Conservation (phyloP, 2,797 vertebrate species). For the Nyctalus aviator region DNA sequence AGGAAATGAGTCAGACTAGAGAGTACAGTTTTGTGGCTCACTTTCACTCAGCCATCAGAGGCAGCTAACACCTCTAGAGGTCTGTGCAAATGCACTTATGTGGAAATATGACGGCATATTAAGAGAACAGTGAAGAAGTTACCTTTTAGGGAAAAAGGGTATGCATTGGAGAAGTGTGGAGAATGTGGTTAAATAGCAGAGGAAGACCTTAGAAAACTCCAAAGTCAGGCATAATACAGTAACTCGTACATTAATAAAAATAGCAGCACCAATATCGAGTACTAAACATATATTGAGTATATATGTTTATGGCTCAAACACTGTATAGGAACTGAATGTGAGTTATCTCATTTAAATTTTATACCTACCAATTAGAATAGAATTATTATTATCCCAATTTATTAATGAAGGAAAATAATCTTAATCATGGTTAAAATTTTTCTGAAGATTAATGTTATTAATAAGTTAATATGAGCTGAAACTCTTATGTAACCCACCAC, state of each 20-base stretch:
- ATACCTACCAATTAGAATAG: neutral
- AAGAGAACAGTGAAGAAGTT: neutral
- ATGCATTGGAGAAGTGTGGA: neutral
- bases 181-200: neutral
- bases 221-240: neutral
- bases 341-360: neutral
- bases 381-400: neutral
- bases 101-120: neutral
- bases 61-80: neutral
- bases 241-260: neutral
- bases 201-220: neutral
- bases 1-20: accelerated
- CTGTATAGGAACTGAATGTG: neutral
- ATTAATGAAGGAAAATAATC: neutral
- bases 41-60: neutral
- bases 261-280: neutral
- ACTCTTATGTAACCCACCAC: neutral
- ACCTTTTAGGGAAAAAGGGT: neutral
- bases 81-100: accelerated
- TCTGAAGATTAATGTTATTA: neutral
- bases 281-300: neutral
- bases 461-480: neutral
- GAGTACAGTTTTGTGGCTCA: too few relatives aligned
- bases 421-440: neutral
- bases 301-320: neutral